These are phyloP conservation scores for Synchiropus splendidus DNA, from an alignment of 2,113 vertebrate species.

Conservation along the genomic window DNA sequence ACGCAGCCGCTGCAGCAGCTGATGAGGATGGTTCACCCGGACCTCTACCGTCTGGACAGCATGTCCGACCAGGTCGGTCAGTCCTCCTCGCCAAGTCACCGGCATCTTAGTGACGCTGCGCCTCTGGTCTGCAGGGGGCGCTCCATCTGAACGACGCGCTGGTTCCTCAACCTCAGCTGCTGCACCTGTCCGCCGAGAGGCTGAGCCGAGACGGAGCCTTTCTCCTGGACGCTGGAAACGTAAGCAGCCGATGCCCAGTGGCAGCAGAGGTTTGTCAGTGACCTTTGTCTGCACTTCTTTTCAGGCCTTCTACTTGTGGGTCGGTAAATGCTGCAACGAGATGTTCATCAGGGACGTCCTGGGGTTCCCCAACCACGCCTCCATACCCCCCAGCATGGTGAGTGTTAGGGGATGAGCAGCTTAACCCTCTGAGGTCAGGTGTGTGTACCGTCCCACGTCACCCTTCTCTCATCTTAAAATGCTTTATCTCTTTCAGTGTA, in stretches of 20 bases:
- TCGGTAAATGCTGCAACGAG: slow-evolving; percentile 82
- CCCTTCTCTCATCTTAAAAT: too few relatives aligned
- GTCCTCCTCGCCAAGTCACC: background rate
- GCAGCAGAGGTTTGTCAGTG: too few relatives aligned
- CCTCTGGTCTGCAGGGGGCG: slow-evolving; percentile 71
- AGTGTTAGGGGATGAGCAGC: too few relatives aligned
- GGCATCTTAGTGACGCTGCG: slow-evolving; percentile 5
- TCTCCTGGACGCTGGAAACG: slow-evolving; percentile 90
- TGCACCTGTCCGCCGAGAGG: slow-evolving; percentile 83
- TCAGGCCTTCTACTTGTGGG: slow-evolving; percentile 88
- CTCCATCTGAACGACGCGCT: slow-evolving; percentile 81
- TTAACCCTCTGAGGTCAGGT: too few relatives aligned
- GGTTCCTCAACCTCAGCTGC: slow-evolving; percentile 85
- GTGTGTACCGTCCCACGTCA: too few relatives aligned
- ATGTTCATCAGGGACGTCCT: slow-evolving; percentile 90
- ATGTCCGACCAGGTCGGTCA: slow-evolving; percentile 81
- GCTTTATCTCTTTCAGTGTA: too few relatives aligned
- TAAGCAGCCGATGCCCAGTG: slow-evolving; percentile 57
- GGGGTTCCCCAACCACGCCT: slow-evolving; percentile 77
- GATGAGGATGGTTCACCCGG: slow-evolving; percentile 88
- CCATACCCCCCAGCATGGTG: slow-evolving; percentile 87
- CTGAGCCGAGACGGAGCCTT: slow-evolving; percentile 87
- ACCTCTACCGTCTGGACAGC: slow-evolving; percentile 88
- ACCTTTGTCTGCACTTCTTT: background rate
- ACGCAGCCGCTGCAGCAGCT: slow-evolving; percentile 84